Percentiles rank a stretch among this genome's conserved stretches.
Evolutionary conservation across 2,888 invertebrate genomes (phyloP).

Genomic region (Sinotaia quadrata): DNA sequence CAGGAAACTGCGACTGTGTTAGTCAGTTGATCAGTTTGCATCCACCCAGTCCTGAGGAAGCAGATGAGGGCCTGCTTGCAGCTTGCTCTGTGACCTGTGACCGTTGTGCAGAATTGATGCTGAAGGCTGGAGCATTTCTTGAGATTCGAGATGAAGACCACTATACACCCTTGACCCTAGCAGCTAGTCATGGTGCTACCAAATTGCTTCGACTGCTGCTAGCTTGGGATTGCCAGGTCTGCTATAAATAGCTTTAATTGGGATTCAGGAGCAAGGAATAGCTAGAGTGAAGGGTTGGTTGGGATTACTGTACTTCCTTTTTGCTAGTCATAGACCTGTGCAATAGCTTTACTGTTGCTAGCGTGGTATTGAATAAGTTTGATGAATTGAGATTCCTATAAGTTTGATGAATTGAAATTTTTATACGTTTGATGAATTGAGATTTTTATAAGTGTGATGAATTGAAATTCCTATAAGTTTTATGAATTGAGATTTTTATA

Average conservation of each 20-base stretch:
- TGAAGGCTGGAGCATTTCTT: slow-evolving; percentile 52
- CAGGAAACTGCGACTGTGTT: slow-evolving; percentile 10
- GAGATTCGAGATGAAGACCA: slow-evolving; percentile 46
- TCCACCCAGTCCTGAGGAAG: slow-evolving; percentile 32
- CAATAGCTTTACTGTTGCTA: too few relatives aligned
- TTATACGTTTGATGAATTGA: too few relatives aligned
- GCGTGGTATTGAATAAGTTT: too few relatives aligned
- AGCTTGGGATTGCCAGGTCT: slow-evolving; percentile 57
- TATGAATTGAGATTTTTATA: too few relatives aligned
- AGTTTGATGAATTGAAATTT: too few relatives aligned
- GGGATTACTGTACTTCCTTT: too few relatives aligned
- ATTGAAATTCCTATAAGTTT: too few relatives aligned
- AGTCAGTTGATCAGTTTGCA: neutral
- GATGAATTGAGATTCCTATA: too few relatives aligned
- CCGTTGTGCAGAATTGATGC: slow-evolving; percentile 48
- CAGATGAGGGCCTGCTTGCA: slow-evolving; percentile 43
- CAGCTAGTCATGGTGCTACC: slow-evolving; percentile 51
- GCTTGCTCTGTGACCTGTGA: slow-evolving; percentile 47
- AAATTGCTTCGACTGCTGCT: slow-evolving; percentile 55
- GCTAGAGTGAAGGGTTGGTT: too few relatives aligned
- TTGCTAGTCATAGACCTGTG: too few relatives aligned
- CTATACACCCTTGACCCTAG: slow-evolving; percentile 52
- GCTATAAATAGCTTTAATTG: neutral
- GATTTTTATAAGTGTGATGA: too few relatives aligned
- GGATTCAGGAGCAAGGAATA: too few relatives aligned